Base-by-base conservation (phyloP, 2,113 vertebrate genomes). In the Pelecanus crispus region DNA sequence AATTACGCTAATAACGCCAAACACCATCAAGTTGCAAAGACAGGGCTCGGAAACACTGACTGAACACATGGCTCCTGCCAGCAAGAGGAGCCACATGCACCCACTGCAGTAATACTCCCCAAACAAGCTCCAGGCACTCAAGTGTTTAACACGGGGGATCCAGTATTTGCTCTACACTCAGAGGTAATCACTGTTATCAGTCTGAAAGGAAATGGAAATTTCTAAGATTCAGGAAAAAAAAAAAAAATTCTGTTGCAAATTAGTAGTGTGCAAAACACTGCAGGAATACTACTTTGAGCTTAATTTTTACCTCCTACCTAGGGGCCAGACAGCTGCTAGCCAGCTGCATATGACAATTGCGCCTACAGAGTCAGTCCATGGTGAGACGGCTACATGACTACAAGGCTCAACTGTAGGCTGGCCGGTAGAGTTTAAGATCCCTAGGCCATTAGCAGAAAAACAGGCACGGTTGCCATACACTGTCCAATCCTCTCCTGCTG, bases 141-240 rank as follows among this genome's bases (percentile, higher is more conserved):
- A 47, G 25, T 62, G 47, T 81, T 86, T 95, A 47, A 56, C 53
- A 28, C 6, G 10, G 55, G 36, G 71, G 16, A 89, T 36, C 9
- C 78, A 79, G 26, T 36, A 61, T 75, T 80, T 31, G 26, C n/a
- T 61, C 42, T 28, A 8, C 44, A n/a, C 40, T 92, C 58, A 61
- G 81, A 89, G n/a, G 29, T 68, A 96, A 97, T 95, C 74, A 70
- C 59, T 49, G 10, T 36, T 65, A 71, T 12, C 90, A 80, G 19
- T 10, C 90, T 79, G 85, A 78, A 95, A 73, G 66, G 26, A 88
- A 91, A 90, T 47, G 14, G 34, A 79, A 92, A 74, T 71, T 93
- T 38, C 78, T 75, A 72, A 86, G 50, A 81, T 67, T 28, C 47
- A 75, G 47, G 15, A 5, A 31, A 15, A 17, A 61, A 61, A 61